These are phyloP conservation scores for Poecilobothrus nobilitatus DNA, from an alignment of 2,888 invertebrate genomes.

Conservation along the genomic window DNA sequence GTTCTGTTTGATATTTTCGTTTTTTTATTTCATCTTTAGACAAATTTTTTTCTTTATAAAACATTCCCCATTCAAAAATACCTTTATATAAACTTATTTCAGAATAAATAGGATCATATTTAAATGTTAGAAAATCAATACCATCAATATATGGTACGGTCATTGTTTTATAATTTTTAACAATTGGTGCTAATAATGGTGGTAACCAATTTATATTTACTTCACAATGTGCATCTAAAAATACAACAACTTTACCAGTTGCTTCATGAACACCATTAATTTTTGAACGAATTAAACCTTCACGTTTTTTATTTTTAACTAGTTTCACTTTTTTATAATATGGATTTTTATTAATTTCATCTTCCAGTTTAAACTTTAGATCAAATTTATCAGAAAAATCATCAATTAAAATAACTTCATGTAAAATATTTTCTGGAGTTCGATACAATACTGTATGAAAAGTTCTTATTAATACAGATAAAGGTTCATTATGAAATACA, in stretches of 20 bases:
- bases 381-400: slow-evolving; percentile 79
- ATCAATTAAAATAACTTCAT: slow-evolving; percentile 81
- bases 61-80: slow-evolving; percentile 67
- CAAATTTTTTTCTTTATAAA: slow-evolving; percentile 45
- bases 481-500: slow-evolving; percentile 98
- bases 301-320: slow-evolving; percentile 53
- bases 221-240: slow-evolving; percentile 91
- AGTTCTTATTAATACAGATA: slow-evolving; percentile 91
- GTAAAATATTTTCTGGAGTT: slow-evolving; percentile 66
- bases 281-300: slow-evolving; percentile 81
- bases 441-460: slow-evolving; percentile 88
- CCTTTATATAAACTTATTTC: slow-evolving; percentile 43
- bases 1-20: slow-evolving; percentile 38
- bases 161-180: slow-evolving; percentile 68
- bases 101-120: slow-evolving; percentile 44
- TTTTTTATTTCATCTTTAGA: slow-evolving; percentile 64
- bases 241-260: slow-evolving; percentile 68
- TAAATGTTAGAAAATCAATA: slow-evolving; percentile 57
- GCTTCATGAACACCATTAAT: slow-evolving; percentile 80
- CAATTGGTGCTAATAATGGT: slow-evolving; percentile 78
- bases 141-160: slow-evolving; percentile 93
- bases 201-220: slow-evolving; percentile 73
- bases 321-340: not conserved
- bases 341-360: not conserved
- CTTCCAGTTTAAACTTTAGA: slow-evolving; percentile 63